These are phyloP conservation scores for Bos taurus DNA, from an alignment of 2,113 vertebrate genomes.

Conservation along the genomic window ARS-UCD2.0 NC_037346.1:39196001-39196500, in stretches of 20 bases:
- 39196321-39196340: background rate
- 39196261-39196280: background rate
- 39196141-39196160: background rate
- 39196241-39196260: background rate
- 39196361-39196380: background rate
- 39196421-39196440: fast-evolving
- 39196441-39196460: background rate
- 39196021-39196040: background rate
- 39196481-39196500: conserved; percentile 70
- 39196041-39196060: background rate
- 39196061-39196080: background rate
- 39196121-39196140: background rate
- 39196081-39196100: background rate
- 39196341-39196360: background rate
- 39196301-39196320: background rate
- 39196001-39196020: background rate
- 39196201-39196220: background rate
- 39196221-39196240: background rate
- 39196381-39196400: background rate
- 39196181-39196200: background rate
- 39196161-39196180: background rate
- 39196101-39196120: background rate
- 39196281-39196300: background rate
- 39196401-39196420: background rate
- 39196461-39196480: conserved; percentile 63